Evolutionary conservation across 2,113 vertebrate genomes (phyloP).

Genomic region (Tricholaema leucomelas): DNA sequence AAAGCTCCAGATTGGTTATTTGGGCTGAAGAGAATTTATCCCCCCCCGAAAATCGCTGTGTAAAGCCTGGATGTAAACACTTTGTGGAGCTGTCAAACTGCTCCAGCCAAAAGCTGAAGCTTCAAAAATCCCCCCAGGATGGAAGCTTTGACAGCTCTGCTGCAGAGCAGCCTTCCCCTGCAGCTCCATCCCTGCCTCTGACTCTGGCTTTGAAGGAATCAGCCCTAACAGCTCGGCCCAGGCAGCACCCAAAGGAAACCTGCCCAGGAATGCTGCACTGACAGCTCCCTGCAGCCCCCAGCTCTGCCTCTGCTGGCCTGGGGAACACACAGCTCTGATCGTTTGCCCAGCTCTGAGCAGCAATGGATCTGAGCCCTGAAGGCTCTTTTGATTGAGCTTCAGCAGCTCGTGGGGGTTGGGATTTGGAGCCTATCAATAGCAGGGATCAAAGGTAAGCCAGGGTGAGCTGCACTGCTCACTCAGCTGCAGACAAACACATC

Average conservation of each 20-base stretch:
- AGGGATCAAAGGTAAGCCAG: neutral
- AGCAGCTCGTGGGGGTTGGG: neutral
- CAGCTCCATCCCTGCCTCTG: neutral
- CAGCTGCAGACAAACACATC: neutral
- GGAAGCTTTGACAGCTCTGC: neutral
- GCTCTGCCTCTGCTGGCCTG: neutral
- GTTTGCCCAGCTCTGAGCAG: neutral
- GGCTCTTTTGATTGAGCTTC: neutral
- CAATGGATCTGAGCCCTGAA: neutral
- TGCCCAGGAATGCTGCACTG: neutral
- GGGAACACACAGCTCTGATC: neutral
- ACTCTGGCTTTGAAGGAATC: too few species aligned
- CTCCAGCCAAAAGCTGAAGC: neutral
- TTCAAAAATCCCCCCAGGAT: neutral
- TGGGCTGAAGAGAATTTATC: neutral
- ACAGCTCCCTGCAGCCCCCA: neutral
- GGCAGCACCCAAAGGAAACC: neutral
- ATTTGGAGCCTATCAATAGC: neutral
- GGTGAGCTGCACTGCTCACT: neutral
- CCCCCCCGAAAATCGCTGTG: neutral
- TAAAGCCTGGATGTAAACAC: neutral
- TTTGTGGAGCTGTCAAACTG: conserved; percentile 24
- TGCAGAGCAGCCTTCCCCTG: neutral
- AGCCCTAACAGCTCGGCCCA: too few species aligned
- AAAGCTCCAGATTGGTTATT: neutral